Conservation (phyloP, 2,888 invertebrate species). For the Empis livida region DNA sequence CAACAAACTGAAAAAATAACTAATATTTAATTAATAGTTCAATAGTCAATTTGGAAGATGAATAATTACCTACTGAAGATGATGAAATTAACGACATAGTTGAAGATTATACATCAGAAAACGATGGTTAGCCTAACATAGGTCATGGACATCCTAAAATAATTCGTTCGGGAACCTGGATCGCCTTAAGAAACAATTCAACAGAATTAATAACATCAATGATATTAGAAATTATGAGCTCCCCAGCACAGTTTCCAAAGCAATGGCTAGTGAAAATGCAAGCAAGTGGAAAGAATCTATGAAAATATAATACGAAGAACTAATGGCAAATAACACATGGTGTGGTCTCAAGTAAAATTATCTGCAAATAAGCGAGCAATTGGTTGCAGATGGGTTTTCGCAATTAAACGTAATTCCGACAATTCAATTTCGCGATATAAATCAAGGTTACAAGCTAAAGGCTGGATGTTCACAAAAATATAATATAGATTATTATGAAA, state of each 20-base stretch:
- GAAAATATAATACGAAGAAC: constrained; percentile 13
- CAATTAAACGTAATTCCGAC: constrained; percentile 9
- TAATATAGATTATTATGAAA: constrained; percentile 8
- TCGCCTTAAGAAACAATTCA: constrained; percentile 10
- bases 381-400: constrained; percentile 14
- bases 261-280: not conserved
- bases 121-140: constrained; percentile 6
- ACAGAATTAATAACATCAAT: not conserved
- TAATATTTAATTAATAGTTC: too few relatives aligned
- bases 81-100: not conserved
- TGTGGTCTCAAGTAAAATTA: constrained; percentile 10
- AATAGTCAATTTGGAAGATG: too few relatives aligned
- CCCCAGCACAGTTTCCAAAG: not conserved
- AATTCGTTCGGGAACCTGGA: constrained; percentile 11
- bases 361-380: constrained; percentile 9
- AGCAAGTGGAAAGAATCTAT: constrained; percentile 6
- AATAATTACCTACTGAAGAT: too few relatives aligned
- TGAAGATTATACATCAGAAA: constrained; percentile 2
- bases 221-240: not conserved
- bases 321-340: constrained; percentile 10
- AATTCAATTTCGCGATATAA: constrained; percentile 11
- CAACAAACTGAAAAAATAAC: too few relatives aligned
- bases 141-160: constrained; percentile 11
- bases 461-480: constrained; percentile 11
- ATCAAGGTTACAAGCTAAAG: constrained; percentile 12